Percentiles rank a stretch among this genome's conserved stretches.
Evolutionary conservation across 1,140 invertebrate genomes (phyloP).

Genomic region (Cotesia glomerata): DNA sequence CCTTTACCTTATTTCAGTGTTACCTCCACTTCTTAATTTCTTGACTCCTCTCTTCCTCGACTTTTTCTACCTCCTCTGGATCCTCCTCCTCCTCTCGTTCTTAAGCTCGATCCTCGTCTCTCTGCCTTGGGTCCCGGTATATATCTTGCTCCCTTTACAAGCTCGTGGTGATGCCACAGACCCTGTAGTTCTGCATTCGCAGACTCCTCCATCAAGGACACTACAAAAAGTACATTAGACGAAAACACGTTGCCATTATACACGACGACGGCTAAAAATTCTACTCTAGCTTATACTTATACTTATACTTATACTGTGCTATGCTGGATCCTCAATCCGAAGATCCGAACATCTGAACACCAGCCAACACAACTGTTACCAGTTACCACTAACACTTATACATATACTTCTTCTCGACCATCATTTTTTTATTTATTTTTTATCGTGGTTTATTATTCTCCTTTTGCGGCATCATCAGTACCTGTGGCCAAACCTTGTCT

Average conservation of each 20-base stretch:
- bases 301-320: too few relatives aligned
- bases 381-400: constrained; percentile 22
- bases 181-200: constrained; percentile 63
- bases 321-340: too few relatives aligned
- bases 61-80: background rate
- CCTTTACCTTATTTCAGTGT: constrained; percentile 26
- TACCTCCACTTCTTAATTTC: too few relatives aligned
- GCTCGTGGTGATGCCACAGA: constrained; percentile 29
- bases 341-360: too few relatives aligned
- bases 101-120: background rate
- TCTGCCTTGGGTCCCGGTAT: constrained; percentile 21
- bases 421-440: background rate
- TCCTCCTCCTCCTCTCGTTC: constrained; percentile 13
- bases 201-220: constrained; percentile 65
- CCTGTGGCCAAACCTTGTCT: constrained; percentile 8
- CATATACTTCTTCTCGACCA: background rate
- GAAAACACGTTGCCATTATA: constrained; percentile 60
- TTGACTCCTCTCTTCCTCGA: background rate
- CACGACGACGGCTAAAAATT: constrained; percentile 19
- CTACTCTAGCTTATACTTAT: constrained; percentile 23
- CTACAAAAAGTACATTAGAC: constrained; percentile 65
- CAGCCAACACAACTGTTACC: background rate
- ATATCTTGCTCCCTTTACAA: background rate
- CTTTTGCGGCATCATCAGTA: constrained; percentile 3
- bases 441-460: background rate